Base-by-base conservation (phyloP, 2,113 vertebrate species). In the Ramphastos sulfuratus region DNA sequence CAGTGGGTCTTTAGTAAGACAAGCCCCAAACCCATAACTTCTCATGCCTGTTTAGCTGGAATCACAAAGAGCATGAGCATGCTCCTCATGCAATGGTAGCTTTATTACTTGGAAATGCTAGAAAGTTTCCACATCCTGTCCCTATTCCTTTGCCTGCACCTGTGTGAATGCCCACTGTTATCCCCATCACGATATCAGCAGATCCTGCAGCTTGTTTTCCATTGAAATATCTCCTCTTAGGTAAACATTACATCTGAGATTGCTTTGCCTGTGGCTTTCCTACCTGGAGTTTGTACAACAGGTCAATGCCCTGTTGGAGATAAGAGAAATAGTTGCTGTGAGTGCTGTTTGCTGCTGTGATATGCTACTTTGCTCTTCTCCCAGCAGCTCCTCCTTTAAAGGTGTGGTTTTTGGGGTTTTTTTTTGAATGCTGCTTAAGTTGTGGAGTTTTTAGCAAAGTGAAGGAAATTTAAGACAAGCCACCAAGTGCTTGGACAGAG, bases 221-320 rank as follows among this genome's bases (percentile, higher is more conserved):
- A 96, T 25, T 82, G 80, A 90, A 96, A 96, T 95, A 35, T 69
- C 90, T 96, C 80, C 33, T 94, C 82, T 97, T 97, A 27, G 89
- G 96, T 92, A 97, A 97, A 97, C 96, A 97, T 96, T 96, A 94
- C 82, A 92, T 94, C 78, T 89, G 56, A 27, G 37, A 21, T 92
- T 96, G 92, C 94, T 95, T 92, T 95, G 73, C 91, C 91, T 77
- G 82, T 90, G 86, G 85, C 61, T 96, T 96, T 96, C 92, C 88
- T 95, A 85, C 81, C 90, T 60, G 60, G 72, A 72, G 64, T 96
- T 95, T 96, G 96, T 85, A 93, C 95, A 89, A 27, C 46, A 66
- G 93, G 94, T 93, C 95, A 96, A 15, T 93, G 93, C 79, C 90
- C 84, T 90, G 73, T 69, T 12, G 6, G 75, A 72, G 93, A 97